phyloP scores from a whole-genome alignment of 2,888 invertebrate genomes.

The Heliconius ismenius region DNA sequence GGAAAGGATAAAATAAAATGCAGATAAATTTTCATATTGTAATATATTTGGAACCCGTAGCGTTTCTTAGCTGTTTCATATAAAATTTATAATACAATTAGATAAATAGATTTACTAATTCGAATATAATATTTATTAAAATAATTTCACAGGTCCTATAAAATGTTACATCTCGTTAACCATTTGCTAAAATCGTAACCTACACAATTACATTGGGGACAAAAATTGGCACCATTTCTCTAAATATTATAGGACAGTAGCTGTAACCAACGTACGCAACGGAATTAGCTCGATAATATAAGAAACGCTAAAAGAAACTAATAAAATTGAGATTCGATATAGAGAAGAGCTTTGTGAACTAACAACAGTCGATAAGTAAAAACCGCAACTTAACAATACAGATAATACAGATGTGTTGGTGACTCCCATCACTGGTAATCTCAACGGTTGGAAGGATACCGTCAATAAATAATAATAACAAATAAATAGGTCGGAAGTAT shows the following conservation, averaged over 20 bases:
- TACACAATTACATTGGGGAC: constrained; percentile 57
- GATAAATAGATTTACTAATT: constrained; percentile 63
- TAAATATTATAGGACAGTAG: constrained; percentile 45
- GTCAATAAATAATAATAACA: constrained; percentile 68
- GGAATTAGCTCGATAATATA: constrained; percentile 42
- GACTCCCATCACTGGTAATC: constrained; percentile 59
- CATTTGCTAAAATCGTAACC: constrained; percentile 56
- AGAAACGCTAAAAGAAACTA: constrained; percentile 69
- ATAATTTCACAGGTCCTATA: constrained; percentile 63
- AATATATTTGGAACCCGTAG: constrained; percentile 82
- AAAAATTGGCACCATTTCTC: constrained; percentile 70
- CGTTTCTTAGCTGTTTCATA: constrained; percentile 79
- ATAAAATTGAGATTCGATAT: constrained; percentile 73
- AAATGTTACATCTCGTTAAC: constrained; percentile 56
- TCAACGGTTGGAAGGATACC: constrained; percentile 51
- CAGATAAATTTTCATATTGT: constrained; percentile 68
- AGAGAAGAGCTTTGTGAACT: constrained; percentile 65
- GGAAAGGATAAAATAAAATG: constrained; percentile 49
- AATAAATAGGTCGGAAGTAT: constrained; percentile 74
- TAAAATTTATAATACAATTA: constrained; percentile 76
- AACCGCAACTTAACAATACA: constrained; percentile 68
- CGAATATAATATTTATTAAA: constrained; percentile 49
- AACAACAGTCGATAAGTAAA: constrained; percentile 71
- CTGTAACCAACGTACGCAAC: constrained; percentile 17
- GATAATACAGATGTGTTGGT: constrained; percentile 53